Conservation (phyloP, 2,113 vertebrate genomes). For the Python bivittatus region DNA sequence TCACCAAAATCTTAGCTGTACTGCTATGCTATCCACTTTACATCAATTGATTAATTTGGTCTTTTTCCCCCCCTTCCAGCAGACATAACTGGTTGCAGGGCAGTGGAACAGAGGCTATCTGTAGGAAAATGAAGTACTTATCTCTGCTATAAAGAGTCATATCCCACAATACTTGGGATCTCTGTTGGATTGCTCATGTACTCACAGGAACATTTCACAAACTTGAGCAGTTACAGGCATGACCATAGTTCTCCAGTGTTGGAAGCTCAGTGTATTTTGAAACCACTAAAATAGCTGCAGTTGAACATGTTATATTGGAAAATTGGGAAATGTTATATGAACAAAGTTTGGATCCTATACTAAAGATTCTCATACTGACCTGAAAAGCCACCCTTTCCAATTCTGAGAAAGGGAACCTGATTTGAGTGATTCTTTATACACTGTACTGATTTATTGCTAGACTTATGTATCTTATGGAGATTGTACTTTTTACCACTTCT, state of each 20-base stretch:
- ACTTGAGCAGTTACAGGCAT: not conserved
- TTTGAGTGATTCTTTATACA: not conserved
- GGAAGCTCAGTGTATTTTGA: not conserved
- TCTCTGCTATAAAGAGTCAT: not conserved
- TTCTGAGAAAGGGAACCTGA: not conserved
- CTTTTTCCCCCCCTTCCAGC: not conserved
- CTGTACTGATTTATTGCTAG: not conserved
- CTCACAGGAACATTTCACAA: not conserved
- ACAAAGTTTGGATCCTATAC: not conserved
- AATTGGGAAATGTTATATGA: not conserved
- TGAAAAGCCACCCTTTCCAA: not conserved
- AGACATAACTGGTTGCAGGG: not conserved
- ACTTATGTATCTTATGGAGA: not conserved
- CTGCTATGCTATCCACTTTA: not conserved
- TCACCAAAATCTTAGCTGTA: constrained; percentile 30
- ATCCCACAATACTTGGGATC: not conserved
- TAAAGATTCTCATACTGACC: not conserved
- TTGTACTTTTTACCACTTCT: not conserved
- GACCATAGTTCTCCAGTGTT: not conserved
- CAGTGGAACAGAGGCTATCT: not conserved
- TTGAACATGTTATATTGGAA: not conserved
- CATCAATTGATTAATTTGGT: not conserved
- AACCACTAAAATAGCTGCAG: not conserved
- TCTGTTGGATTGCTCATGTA: not conserved
- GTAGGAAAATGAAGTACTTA: not conserved